Evolutionary conservation across 2,113 vertebrate genomes (phyloP), one percentile per base, ranked within the genome.

Genomic region (Cranoglanis bouderius): DNA sequence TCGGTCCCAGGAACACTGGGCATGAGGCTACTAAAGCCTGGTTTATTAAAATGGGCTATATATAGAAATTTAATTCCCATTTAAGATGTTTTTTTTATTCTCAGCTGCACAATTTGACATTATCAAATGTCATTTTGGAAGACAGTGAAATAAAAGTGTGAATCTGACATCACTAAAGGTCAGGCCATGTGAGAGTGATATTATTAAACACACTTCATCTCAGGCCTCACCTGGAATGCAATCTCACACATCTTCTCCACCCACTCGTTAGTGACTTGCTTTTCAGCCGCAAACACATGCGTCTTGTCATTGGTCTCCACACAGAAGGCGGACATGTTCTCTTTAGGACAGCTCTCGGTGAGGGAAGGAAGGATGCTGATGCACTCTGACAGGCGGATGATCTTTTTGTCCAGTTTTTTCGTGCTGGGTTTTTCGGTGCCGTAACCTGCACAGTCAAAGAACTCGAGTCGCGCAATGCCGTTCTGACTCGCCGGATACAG

Each of bases 391-490:
- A 99, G 90, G 12, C 98, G 97, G 91, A 99, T 97, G 86, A 98
- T 97, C 91, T 98, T 98, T 93, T 97, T 97, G 94, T 98, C 98
- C 74, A 97, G 93, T 85, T 97, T 97, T 88, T 95, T 94, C 90
- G 96, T 97, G 85, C 93, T 91, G 59, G 93, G 92, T 63, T 97
- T 97, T 85, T 97, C 98, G 0, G 92, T 95, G 75, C 94, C 86
- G 0, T 92, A 88, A 88, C 97, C 95, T 0, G 96, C 96, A 82
- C 96, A 95, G 72, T 99, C 98, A 65, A 94, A 99, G 94, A 98
- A 98, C 94, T 99, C 98, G 0, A 99, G 95, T 38, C 98, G 97
- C 4, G 98, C 98, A 1, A 99, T 98, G 65, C 98, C 98, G 35
- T 97, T 96, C 70, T 96, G 96, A 90, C 98, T 99, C 92, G 97